A percentile compares a stretch with the other conserved stretches of the same genome.
Conservation (phyloP, 2,888 invertebrate genomes). For the Dinocampus coccinellae region DNA sequence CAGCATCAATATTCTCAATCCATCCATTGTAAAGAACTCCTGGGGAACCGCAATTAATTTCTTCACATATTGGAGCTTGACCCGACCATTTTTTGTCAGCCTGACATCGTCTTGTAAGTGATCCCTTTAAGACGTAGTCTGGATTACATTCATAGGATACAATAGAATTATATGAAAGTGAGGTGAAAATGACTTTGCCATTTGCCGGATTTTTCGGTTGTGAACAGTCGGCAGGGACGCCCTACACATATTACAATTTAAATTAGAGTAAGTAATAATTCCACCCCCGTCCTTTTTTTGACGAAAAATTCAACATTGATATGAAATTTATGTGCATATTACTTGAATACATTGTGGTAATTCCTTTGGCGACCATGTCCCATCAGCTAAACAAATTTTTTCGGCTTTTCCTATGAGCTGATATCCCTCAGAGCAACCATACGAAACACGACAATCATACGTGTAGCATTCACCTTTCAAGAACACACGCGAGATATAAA, state of each 20-base stretch:
- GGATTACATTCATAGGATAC: conserved; percentile 97
- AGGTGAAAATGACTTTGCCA: conserved; percentile 93
- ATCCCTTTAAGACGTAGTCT: conserved; percentile 92
- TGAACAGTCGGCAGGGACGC: conserved; percentile 94
- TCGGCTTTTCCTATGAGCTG: conserved; percentile 91
- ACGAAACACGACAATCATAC: conserved; percentile 90
- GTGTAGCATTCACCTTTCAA: conserved; percentile 85
- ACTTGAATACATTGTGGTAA: conserved; percentile 88
- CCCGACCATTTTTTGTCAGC: conserved; percentile 97
- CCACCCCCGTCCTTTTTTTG: no score
- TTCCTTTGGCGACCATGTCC: conserved; percentile 92
- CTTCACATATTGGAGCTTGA: conserved; percentile 91
- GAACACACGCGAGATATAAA: conserved; percentile 3
- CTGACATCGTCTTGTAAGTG: conserved; percentile 90
- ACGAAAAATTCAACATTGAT: no score
- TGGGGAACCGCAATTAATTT: conserved; percentile 97
- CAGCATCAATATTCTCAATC: conserved; percentile 87
- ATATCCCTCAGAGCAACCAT: conserved; percentile 93
- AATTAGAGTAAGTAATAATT: neutral
- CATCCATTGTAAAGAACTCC: conserved; percentile 96
- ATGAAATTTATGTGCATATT: no score
- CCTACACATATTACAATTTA: conserved; percentile 64
- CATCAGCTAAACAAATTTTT: conserved; percentile 90
- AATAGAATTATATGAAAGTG: conserved; percentile 94
- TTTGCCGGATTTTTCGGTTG: conserved; percentile 92